A percentile compares a stretch with the other conserved stretches of the same genome.
phyloP scores from a whole-genome alignment of 2,888 invertebrate species.

The Leptopilina myrica region DNA sequence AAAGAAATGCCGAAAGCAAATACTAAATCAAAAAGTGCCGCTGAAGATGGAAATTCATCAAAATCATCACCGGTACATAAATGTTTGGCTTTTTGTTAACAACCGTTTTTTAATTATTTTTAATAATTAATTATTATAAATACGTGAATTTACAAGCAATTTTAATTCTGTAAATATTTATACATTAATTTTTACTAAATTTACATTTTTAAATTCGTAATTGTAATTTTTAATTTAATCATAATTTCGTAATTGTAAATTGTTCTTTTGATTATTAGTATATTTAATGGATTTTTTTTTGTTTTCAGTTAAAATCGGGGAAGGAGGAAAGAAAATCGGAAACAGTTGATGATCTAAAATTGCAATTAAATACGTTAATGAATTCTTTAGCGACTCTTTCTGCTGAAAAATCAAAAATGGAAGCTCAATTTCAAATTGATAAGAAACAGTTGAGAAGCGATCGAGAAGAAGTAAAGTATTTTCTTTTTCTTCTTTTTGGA shows the following conservation, averaged over 20 bases:
- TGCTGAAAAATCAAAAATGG: slow-evolving; percentile 90
- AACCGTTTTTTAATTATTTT: too few species aligned
- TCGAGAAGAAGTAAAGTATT: slow-evolving; percentile 72
- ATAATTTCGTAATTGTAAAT: too few species aligned
- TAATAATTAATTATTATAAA: too few species aligned
- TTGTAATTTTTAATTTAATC: too few species aligned
- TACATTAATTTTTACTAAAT: neutral
- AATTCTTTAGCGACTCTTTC: slow-evolving; percentile 87
- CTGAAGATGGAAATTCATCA: neutral
- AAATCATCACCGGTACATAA: slow-evolving; percentile 14
- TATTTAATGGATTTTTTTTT: too few species aligned
- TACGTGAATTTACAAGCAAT: too few species aligned
- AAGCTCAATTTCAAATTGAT: slow-evolving; percentile 88
- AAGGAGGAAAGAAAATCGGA: slow-evolving; percentile 63
- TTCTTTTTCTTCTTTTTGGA: neutral
- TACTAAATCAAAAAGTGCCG: neutral
- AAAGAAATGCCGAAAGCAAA: neutral
- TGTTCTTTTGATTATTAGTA: too few species aligned
- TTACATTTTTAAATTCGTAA: slow-evolving; percentile 12
- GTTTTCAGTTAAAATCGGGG: slow-evolving; percentile 44
- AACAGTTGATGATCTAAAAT: slow-evolving; percentile 71
- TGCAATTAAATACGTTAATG: slow-evolving; percentile 81
- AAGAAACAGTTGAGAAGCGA: slow-evolving; percentile 82
- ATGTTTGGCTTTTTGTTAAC: neutral
- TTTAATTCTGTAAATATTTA: neutral